Evolutionary conservation across 1,140 invertebrate genomes (phyloP).

Genomic region (Leptinotarsa undecemlineata): DNA sequence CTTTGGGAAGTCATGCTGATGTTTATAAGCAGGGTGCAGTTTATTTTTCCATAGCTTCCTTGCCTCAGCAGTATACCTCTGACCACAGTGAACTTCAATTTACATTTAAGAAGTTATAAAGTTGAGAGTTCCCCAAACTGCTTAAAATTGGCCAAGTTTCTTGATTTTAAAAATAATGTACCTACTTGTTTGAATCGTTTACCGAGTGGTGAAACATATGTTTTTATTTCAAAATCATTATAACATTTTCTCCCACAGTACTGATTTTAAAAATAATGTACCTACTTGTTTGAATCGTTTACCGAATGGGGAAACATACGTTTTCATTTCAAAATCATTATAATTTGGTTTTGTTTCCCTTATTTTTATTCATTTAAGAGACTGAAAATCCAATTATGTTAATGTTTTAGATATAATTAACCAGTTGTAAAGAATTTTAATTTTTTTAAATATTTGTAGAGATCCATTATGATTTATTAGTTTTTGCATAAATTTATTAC

Average conservation of each 20-base stretch:
- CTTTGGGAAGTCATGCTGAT: too few species aligned
- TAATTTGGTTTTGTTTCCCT: not conserved
- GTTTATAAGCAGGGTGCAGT: too few species aligned
- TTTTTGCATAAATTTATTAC: too few species aligned
- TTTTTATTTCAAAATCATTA: constrained; percentile 10
- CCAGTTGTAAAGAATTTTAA: too few species aligned
- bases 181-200: not conserved
- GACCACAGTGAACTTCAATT: too few species aligned
- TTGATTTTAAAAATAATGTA: not conserved
- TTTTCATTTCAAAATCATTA: constrained; percentile 8
- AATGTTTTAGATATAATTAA: too few species aligned
- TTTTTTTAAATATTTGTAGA: too few species aligned
- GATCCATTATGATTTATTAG: too few species aligned
- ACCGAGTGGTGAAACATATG: constrained; percentile 7
- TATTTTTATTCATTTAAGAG: too few species aligned
- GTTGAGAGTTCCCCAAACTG: not conserved
- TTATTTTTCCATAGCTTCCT: constrained; percentile 29
- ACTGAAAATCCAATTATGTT: too few species aligned
- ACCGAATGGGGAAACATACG: constrained; percentile 3
- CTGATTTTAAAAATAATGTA: not conserved
- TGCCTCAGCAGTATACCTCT: constrained; percentile 17
- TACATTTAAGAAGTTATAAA: constrained; percentile 12
- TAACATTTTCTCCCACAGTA: not conserved
- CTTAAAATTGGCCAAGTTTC: not conserved
- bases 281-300: not conserved